Base-by-base conservation (phyloP, 2,888 invertebrate genomes). In the Ypsolopha sequella region DNA sequence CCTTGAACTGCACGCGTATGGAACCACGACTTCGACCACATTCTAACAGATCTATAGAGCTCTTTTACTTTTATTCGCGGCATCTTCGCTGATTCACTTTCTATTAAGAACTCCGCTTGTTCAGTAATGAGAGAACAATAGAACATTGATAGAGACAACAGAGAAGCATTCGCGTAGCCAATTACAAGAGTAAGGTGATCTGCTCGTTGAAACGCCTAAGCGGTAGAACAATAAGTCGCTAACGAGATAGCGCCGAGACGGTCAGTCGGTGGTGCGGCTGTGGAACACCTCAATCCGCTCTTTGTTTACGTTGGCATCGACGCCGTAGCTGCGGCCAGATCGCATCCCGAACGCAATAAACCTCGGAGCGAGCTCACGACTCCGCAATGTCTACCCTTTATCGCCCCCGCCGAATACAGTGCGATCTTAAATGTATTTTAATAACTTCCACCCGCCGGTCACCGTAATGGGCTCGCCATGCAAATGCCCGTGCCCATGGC, bases 351-450 rank as follows among this genome's bases (percentile, higher is more conserved):
- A 80, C 73, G 80, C 79, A 76, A 80, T 82, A 81, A 81, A 76
- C 74, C 81, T 80, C 71, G 72, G 59, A 79, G 76, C 76, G 60
- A 71, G 66, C 77, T 79, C 80, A 80, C 81, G 80, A 80, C 75
- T 82, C 70, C 56, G 70, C 74, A 77, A 76, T 74, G 76, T 76
- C 74, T 73, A 72, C 76, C 69, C 72, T 76, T 81, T 81, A 84
- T 81, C 80, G 73, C 70, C 68, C 63, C 68, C 62, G 56, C 71
- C 74, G 67, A 80, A 77, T 73, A 68, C 77, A 64, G 70, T 72
- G 61, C 73, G 69, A 81, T 80, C 78, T 82, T 79, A 77, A 80
- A 78, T 70, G 75, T 76, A 80, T 81, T 82, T 81, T 80, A 84
- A 81, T 81, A 81, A 80, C 76, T 76, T 79, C 78, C 73, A 74